Conservation (phyloP, 53 echinoderm and acorn worm genomes). For the Paracentrotus lividus region DNA sequence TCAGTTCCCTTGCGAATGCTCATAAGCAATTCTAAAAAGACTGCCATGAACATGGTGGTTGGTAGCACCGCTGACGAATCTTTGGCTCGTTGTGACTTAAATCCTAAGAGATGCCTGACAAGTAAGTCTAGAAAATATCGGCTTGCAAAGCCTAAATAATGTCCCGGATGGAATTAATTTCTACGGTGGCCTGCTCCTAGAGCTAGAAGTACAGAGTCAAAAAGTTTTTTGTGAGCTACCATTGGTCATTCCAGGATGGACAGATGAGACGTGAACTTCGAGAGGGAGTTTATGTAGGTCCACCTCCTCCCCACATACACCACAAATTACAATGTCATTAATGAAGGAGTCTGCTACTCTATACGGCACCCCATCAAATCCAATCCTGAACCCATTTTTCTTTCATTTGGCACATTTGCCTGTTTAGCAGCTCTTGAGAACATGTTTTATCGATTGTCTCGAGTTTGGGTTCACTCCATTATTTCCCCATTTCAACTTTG, state of each 20-base stretch:
- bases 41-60: conserved; percentile 2
- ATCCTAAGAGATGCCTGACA: conserved; percentile 24
- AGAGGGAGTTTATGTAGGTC: too few relatives aligned
- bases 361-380: conserved; percentile 74
- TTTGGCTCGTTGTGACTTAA: too few relatives aligned
- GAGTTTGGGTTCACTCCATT: conserved; percentile 70
- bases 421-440: conserved; percentile 64
- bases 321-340: conserved; percentile 63
- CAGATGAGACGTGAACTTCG: too few relatives aligned
- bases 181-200: too few relatives aligned
- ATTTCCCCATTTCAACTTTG: conserved; percentile 66
- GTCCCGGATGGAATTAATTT: conserved; percentile 66
- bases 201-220: conserved; percentile 66
- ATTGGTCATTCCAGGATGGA: too few relatives aligned
- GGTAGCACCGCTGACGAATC: too few relatives aligned
- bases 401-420: conserved; percentile 46
- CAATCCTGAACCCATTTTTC: conserved; percentile 69
- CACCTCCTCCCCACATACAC: too few relatives aligned
- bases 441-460: conserved; percentile 59
- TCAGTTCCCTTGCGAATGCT: conserved; percentile 48
- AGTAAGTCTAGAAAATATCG: conserved; percentile 65
- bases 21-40: conserved; percentile 49
- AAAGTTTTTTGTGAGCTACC: neutral
- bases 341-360: conserved; percentile 65
- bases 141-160: conserved; percentile 60